phyloP scores from a whole-genome alignment of 1,140 invertebrate species.

The Bombus difficillimus region DNA sequence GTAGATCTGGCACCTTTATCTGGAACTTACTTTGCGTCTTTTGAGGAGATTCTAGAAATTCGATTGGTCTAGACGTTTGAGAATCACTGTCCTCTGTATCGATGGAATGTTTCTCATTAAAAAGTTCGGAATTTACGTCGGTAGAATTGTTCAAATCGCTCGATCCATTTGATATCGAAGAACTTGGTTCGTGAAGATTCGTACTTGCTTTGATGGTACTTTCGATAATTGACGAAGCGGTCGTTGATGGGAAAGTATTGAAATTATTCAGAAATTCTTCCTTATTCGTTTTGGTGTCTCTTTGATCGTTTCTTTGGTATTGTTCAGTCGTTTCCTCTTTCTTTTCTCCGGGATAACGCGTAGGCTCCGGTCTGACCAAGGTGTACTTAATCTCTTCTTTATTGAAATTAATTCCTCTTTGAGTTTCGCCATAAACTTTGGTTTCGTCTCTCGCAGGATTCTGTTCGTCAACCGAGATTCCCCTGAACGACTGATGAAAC shows the following conservation, averaged over 20 bases:
- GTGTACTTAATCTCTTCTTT: not conserved
- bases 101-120: not conserved
- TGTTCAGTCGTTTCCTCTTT: not conserved
- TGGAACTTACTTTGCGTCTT: slow-evolving; percentile 62
- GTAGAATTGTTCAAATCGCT: not conserved
- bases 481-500: slow-evolving; percentile 20
- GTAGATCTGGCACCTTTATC: slow-evolving; percentile 65
- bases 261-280: not conserved
- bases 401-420: not conserved
- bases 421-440: not conserved
- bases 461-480: slow-evolving; percentile 26
- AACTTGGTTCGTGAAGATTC: not conserved
- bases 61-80: not conserved
- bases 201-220: slow-evolving; percentile 3
- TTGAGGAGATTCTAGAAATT: slow-evolving; percentile 45
- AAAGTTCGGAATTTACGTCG: not conserved
- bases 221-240: slow-evolving; percentile 9
- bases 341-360: not conserved
- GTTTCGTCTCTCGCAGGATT: slow-evolving; percentile 7
- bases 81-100: not conserved
- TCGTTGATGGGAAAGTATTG: not conserved
- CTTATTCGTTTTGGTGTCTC: not conserved
- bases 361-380: not conserved
- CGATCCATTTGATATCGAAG: not conserved
- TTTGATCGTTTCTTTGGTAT: slow-evolving; percentile 32